Evolutionary conservation across 1,140 invertebrate species (phyloP), one percentile per base, ranked within the genome.

Genomic region (Pygmarrhopalites habei): DNA sequence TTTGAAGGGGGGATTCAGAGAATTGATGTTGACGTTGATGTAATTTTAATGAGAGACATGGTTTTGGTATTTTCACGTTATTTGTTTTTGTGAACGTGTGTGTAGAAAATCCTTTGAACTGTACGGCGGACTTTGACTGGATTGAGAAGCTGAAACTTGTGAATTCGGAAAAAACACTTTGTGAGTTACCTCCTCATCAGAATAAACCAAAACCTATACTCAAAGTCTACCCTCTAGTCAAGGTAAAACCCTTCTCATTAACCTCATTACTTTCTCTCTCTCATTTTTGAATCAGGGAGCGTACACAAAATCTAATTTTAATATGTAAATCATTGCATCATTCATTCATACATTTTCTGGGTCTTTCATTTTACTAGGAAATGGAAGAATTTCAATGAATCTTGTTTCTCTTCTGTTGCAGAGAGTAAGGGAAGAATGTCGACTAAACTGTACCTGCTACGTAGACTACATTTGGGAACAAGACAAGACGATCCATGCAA

Each of bases 391-490:
- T 2, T 41, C 17, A 23, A 2, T 25, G 21, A 4, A 30, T 51
- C 49, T 56, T 44, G n/a, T 15, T 62, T 47, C 19, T 60, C n/a
- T 55, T 17, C 0, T 19, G 23, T 61, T 62, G 12, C 51, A 71
- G 69, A 71, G 64, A 64, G 61, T 71, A 19, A 52, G 61, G 17
- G 57, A 63, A 5, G 64, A 68, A 43, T 71, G 69, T 49, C 66
- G 64, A 17, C 51, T 68, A 1, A 71, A 71, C 46, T 71, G 69
- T 28, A 43, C 60, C 4, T 71, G 69, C 55, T 46, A 49, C 10
- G 62, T 71, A 10, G 64, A 61, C 2, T 71, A 71, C 64, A 71
- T 71, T 56, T 71, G 69, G 69, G 69, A 71, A 30, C 64, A 66
- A 26, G 52, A 68, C n/a, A 49, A 68, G 26, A 28, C 59, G 1